phyloP scores from a whole-genome alignment of 2,113 vertebrate species.

The Acanthisitta chloris region DNA sequence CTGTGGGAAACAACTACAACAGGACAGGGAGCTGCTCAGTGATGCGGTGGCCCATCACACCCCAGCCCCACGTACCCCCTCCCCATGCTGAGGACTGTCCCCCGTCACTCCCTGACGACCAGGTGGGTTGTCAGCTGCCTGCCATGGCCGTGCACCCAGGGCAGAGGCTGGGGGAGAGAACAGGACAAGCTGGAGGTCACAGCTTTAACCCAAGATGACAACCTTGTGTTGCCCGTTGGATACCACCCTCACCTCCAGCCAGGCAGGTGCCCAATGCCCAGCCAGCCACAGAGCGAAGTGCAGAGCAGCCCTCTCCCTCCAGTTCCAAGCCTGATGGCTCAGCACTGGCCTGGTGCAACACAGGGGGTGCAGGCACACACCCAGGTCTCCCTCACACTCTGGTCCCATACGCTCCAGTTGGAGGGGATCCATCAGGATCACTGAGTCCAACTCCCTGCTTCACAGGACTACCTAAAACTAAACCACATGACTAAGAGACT shows the following conservation, averaged over 20 bases:
- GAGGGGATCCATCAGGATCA: neutral
- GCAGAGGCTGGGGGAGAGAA: neutral
- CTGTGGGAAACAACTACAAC: neutral
- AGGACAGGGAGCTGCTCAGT: neutral
- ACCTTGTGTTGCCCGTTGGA: neutral
- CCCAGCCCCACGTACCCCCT: neutral
- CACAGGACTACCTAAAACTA: no score
- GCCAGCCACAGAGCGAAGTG: accelerated
- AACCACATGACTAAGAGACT: neutral
- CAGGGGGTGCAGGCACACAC: accelerated
- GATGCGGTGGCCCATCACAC: neutral
- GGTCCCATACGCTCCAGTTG: neutral
- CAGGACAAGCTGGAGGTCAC: neutral
- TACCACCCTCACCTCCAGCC: neutral
- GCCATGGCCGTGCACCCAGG: neutral
- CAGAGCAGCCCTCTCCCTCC: neutral
- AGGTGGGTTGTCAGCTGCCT: neutral
- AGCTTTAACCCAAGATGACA: neutral
- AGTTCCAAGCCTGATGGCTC: neutral
- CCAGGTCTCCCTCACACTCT: neutral
- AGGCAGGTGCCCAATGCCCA: neutral
- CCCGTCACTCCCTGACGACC: accelerated
- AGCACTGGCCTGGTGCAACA: neutral
- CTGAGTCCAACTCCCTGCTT: neutral
- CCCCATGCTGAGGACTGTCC: neutral